Evolutionary conservation across 2,888 invertebrate genomes (phyloP).

Genomic region (Philereme vetulata): DNA sequence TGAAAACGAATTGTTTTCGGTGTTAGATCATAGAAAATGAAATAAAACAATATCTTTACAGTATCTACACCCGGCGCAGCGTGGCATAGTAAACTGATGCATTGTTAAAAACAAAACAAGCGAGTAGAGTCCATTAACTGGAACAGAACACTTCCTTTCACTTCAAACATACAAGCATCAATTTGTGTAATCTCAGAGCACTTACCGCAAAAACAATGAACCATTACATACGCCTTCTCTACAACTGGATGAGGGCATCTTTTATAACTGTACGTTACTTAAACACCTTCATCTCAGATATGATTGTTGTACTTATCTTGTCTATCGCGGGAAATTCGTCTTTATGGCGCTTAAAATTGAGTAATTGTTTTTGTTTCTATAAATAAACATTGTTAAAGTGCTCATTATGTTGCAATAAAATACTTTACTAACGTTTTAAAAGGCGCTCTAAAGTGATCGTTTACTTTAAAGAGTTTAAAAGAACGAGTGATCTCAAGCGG

Average conservation of each 20-base stretch:
- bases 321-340: conserved; percentile 2
- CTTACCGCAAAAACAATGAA: conserved; percentile 73
- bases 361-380: conserved; percentile 5
- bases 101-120: conserved; percentile 63
- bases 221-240: conserved; percentile 58
- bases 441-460: not conserved
- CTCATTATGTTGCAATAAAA: not conserved
- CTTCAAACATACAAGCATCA: conserved; percentile 65
- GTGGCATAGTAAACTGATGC: conserved; percentile 44
- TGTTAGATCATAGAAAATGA: too few relatives aligned
- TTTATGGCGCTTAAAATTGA: not conserved
- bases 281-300: conserved; percentile 11
- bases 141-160: conserved; percentile 69
- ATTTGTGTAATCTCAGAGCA: conserved; percentile 69
- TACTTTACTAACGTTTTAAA: conserved; percentile 4
- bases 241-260: conserved; percentile 25
- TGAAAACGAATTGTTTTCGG: too few relatives aligned
- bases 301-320: conserved; percentile 8
- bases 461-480: conserved; percentile 26
- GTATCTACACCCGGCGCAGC: not conserved
- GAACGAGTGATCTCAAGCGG: conserved; percentile 35
- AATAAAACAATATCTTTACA: conserved; percentile 20
- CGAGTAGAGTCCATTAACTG: conserved; percentile 52
- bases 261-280: conserved; percentile 26
- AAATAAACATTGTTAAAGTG: not conserved